These are phyloP conservation scores for Potorous gilbertii DNA, from an alignment of 2,797 vertebrate species.

Conservation along the genomic window DNA sequence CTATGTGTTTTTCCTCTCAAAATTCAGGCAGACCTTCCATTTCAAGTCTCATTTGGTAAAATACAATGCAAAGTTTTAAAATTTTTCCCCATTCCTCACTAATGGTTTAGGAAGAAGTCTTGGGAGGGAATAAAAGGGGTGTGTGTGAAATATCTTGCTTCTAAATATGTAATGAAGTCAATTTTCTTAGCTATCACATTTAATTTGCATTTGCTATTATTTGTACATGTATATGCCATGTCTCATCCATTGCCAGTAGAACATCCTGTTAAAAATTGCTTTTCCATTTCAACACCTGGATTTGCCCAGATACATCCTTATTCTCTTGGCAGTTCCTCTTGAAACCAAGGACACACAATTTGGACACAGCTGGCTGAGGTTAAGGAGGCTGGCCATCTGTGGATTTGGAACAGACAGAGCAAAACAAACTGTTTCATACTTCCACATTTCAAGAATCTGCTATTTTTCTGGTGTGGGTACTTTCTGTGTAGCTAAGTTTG, in stretches of 20 bases:
- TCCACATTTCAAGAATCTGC: not conserved
- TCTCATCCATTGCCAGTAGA: not conserved
- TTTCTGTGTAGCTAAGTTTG: not conserved
- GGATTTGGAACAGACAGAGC: not conserved
- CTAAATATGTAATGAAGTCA: not conserved
- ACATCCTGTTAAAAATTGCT: slow-evolving; percentile 32
- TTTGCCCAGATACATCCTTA: slow-evolving; percentile 12
- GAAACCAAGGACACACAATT: slow-evolving; percentile 38
- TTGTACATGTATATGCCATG: not conserved
- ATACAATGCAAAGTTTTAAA: not conserved
- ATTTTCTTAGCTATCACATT: slow-evolving; percentile 25
- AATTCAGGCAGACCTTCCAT: not conserved
- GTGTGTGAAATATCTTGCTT: slow-evolving; percentile 1
- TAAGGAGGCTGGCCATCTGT: not conserved
- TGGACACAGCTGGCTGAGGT: not conserved
- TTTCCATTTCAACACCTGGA: slow-evolving; percentile 62
- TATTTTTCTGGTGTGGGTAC: not conserved
- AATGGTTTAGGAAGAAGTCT: not conserved
- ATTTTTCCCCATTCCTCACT: not conserved
- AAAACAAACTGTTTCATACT: not conserved
- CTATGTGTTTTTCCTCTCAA: not conserved
- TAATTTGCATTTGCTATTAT: not conserved
- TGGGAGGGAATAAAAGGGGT: not conserved
- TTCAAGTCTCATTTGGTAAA: not conserved
- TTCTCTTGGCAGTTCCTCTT: slow-evolving; percentile 50